Evolutionary conservation across 2,888 invertebrate species (phyloP), one percentile per base, ranked within the genome.

Genomic region (Drosophila aldrichi): DNA sequence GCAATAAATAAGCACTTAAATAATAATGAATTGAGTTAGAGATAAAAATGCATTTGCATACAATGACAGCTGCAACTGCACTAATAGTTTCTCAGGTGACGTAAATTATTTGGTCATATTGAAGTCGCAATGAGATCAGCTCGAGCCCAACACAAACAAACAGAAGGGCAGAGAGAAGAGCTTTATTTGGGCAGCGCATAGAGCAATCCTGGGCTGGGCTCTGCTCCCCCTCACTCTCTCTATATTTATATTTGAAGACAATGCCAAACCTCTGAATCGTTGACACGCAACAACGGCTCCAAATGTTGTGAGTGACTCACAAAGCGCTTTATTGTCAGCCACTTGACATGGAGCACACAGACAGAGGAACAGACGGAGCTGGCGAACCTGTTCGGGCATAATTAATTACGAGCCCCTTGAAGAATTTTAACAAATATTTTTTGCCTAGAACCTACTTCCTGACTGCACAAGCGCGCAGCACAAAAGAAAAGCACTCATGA

Each of bases 341-440:
- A 63, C 52, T 64, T 43, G 57, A 20, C 20, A 7, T 18, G 36
- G 43, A 43, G 34, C 49, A 38, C 51, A 60, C 62, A 49, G 59
- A 40, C 32, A 36, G 36, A 36, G 49, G 16, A 16, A 20, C 55
- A 18, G 18, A 20, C 16, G 6, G 29, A 22, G 56, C 10, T 52
- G 52, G 25, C 32, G 46, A 49, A 70, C 52, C 69, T 62, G 48
- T 46, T 66, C 38, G 32, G 70, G 61, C 67, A 73, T 81, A 72
- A 88, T 85, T 88, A 82, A 85, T 82, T 67, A 51, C 76, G 70
- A 58, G 68, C 59, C 60, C 44, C 62, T 60, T 65, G 60, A 65
- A 69, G 57, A 65, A 61, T 59, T 59, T 52, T 7, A 12, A 49
- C 29, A 32, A 66, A 73, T 71, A 70, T 68, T 59, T 71, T 67